A percentile compares a stretch with the other conserved stretches of the same genome.
phyloP scores from a whole-genome alignment of 2,113 vertebrate species.

The Trogon melanurus region DNA sequence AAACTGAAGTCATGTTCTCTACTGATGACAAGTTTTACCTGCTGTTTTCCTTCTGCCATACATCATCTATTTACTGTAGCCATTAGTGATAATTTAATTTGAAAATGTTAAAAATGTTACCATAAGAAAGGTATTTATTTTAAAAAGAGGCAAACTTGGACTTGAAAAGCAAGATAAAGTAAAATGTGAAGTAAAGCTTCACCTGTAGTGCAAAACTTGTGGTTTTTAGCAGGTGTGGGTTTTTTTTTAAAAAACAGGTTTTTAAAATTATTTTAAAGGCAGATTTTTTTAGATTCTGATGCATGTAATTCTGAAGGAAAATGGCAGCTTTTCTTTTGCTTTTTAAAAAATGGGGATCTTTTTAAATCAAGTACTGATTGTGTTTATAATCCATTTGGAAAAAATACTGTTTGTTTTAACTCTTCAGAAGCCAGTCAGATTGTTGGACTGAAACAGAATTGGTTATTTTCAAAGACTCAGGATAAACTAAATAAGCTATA shows the following conservation, averaged over 20 bases:
- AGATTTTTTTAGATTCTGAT: slow-evolving; percentile 66
- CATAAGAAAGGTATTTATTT: slow-evolving; percentile 58
- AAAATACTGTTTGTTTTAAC: slow-evolving; percentile 78
- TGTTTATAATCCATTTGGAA: slow-evolving; percentile 71
- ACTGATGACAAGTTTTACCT: slow-evolving; percentile 48
- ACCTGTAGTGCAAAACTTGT: slow-evolving; percentile 51
- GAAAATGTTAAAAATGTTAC: slow-evolving; percentile 50
- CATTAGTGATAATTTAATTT: slow-evolving; percentile 50
- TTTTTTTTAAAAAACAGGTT: slow-evolving; percentile 1
- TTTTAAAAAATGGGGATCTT: slow-evolving; percentile 61
- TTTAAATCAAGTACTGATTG: slow-evolving; percentile 77
- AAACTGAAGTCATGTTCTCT: slow-evolving; percentile 40
- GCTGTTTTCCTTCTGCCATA: slow-evolving; percentile 77
- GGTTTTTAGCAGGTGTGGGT: slow-evolving; percentile 31
- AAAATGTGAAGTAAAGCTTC: slow-evolving; percentile 65
- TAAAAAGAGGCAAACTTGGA: slow-evolving; percentile 45
- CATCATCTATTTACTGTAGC: slow-evolving; percentile 64
- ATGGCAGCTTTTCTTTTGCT: slow-evolving; percentile 76
- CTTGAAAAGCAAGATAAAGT: slow-evolving; percentile 56
- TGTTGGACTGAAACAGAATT: slow-evolving; percentile 76
- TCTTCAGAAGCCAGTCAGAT: slow-evolving; percentile 82
- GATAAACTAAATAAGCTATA: slow-evolving; percentile 84
- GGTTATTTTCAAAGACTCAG: slow-evolving; percentile 83
- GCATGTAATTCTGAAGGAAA: slow-evolving; percentile 79
- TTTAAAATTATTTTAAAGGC: slow-evolving; percentile 56